Percentiles rank a stretch among this genome's conserved stretches.
These are phyloP conservation scores for Spialia ferax DNA, from an alignment of 2,888 invertebrate genomes.

Conservation along the genomic window DNA sequence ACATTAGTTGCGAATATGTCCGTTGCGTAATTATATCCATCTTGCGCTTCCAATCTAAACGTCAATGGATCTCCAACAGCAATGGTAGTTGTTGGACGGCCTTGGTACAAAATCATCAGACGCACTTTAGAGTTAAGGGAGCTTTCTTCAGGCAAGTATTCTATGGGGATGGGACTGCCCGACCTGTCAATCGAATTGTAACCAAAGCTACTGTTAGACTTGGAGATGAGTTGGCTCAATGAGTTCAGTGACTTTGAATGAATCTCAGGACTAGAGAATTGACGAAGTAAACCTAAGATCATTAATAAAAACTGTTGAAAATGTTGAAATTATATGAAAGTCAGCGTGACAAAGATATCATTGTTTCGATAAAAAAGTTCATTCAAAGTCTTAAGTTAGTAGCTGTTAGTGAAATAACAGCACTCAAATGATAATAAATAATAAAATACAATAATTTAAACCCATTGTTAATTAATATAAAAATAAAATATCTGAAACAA, in stretches of 20 bases:
- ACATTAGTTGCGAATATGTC: conserved; percentile 98
- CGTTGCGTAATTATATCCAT: conserved; percentile 94
- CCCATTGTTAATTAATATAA: conserved; percentile 27
- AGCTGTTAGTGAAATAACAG: conserved; percentile 85
- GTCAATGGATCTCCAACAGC: conserved; percentile 97
- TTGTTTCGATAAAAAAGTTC: conserved; percentile 51
- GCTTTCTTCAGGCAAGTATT: conserved; percentile 96
- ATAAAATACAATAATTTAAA: conserved; percentile 19
- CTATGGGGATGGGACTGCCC: conserved; percentile 96
- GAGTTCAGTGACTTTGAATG: conserved; percentile 71
- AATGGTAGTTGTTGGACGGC: conserved; percentile 96
- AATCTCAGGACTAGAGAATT: conserved; percentile 45
- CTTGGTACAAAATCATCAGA: conserved; percentile 94
- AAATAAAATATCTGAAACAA: conserved; percentile 17
- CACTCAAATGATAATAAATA: conserved; percentile 57
- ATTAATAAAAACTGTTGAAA: no score
- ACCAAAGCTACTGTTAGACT: conserved; percentile 81
- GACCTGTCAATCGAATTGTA: conserved; percentile 89
- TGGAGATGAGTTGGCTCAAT: conserved; percentile 52
- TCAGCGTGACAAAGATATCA: not conserved
- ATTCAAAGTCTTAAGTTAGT: conserved; percentile 83
- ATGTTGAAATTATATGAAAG: not conserved
- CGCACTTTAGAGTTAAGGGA: conserved; percentile 96
- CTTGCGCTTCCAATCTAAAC: conserved; percentile 95
- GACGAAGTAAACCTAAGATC: no score